Evolutionary conservation across 2,797 vertebrate genomes (phyloP), one percentile per base, ranked within the genome.

Genomic region (Erpetoichthys calabaricus): DNA sequence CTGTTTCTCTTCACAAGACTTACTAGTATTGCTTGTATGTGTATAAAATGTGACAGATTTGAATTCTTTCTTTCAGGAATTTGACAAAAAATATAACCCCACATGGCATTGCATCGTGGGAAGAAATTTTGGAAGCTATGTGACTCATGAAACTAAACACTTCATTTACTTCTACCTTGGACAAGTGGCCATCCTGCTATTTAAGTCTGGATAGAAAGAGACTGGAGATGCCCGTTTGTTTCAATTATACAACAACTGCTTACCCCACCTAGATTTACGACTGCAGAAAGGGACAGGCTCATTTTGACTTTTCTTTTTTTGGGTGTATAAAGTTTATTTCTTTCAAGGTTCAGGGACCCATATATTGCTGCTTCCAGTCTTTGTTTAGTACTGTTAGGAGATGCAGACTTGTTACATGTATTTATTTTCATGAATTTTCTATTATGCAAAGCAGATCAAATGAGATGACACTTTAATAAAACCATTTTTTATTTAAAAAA

Each of bases 161-260:
- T 98, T 97, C 87, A 97, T 98, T 80, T 98, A 97, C 79, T 97
- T 97, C 85, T 96, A 95, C 83, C 81, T 98, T 78, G 94, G 94
- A 75, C 93, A 97, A 72, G 93, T 97, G n/a, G 93, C 93, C 74
- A 97, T 97, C 70, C 86, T 98, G 74, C 87, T 96, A 44, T 97
- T 98, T 75, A 97, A 97, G 78, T 98, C 93, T 25, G 94, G 93
- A 64, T 97, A 84, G 86, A 64, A 72, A 58, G 54, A 51, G 54
- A 0, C 42, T 5, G n/a, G 55, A 75, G 67, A 73, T 60, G 70
- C 60, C 63, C 63, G 66, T 63, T 6, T 47, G n/a, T 47, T 4
- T 61, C 57, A 61, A 68, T 68, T 6, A 58, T 60, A 2, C 3
- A 25, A 7, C 57, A 8, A 59, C 52, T 25, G 50, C 42, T 10